Evolutionary conservation across 2,113 vertebrate species (phyloP).

Genomic region (Alethe castanea): DNA sequence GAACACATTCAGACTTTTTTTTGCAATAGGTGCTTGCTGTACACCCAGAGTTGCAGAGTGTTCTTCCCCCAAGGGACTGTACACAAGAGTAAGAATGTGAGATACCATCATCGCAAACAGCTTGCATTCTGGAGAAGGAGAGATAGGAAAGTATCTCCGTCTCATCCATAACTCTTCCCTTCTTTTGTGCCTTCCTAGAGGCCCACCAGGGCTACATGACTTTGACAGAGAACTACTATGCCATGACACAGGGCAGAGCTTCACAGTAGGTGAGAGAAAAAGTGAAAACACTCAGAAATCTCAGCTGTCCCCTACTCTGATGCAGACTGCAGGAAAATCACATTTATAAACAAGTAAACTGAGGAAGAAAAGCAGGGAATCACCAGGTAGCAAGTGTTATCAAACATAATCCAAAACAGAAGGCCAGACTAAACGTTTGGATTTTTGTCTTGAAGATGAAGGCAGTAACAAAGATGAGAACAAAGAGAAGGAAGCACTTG

Average conservation of each 20-base stretch:
- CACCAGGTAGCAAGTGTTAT: neutral
- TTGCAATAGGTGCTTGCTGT: neutral
- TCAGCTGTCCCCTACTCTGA: neutral
- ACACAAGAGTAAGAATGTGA: neutral
- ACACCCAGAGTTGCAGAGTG: rapidly evolving
- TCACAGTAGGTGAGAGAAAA: neutral
- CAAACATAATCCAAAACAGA: neutral
- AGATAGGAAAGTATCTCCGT: neutral
- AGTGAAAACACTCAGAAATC: neutral
- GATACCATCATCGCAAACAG: neutral
- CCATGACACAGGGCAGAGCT: neutral
- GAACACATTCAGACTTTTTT: neutral
- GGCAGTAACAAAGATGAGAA: neutral
- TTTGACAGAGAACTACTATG: neutral
- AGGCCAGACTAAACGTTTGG: neutral
- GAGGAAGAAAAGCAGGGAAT: neutral
- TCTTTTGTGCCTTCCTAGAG: neutral
- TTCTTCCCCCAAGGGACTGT: neutral
- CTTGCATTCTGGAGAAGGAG: neutral
- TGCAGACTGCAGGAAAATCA: neutral
- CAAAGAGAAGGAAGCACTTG: neutral
- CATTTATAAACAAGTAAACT: neutral
- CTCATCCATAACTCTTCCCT: neutral
- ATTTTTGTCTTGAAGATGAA: neutral
- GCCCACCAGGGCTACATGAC: neutral